Evolutionary conservation across 2,797 vertebrate species (phyloP).

Genomic region (Lycodopsis pacificus): DNA sequence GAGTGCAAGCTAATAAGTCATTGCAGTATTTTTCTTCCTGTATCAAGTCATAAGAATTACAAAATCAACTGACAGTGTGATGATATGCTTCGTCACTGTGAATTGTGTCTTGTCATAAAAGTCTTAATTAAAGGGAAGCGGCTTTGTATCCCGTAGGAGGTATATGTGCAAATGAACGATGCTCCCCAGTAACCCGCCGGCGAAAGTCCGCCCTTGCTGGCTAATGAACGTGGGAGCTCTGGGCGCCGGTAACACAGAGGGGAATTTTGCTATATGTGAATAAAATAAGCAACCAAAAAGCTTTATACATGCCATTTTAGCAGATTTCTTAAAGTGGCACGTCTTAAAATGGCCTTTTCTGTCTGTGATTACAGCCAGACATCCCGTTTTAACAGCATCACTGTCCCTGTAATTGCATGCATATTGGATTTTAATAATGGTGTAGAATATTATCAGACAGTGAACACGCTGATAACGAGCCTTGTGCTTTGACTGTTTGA

Average conservation of each 20-base stretch:
- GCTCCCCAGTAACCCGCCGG: not conserved
- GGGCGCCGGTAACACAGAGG: rapidly evolving
- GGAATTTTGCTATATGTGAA: conserved; percentile 26
- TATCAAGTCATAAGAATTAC: not conserved
- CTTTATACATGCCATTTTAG: conserved; percentile 42
- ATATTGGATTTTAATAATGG: conserved; percentile 85
- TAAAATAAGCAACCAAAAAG: conserved; percentile 40
- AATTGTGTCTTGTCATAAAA: not conserved
- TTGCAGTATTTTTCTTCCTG: not conserved
- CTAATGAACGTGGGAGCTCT: not conserved
- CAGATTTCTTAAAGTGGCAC: conserved; percentile 48
- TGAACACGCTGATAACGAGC: conserved; percentile 80
- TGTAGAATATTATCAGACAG: conserved; percentile 83
- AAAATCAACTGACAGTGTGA: not conserved
- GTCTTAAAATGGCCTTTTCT: conserved; percentile 57
- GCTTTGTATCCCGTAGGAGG: not conserved
- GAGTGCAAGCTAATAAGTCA: not conserved
- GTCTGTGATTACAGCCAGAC: conserved; percentile 61
- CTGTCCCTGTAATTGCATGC: conserved; percentile 77
- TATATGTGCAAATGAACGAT: not conserved
- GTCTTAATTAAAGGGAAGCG: not conserved
- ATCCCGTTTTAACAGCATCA: conserved; percentile 63
- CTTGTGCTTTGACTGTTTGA: conserved; percentile 82
- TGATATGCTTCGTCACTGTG: not conserved
- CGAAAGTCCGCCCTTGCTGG: not conserved